Evolutionary conservation across 2,113 vertebrate genomes (phyloP), one percentile per base, ranked within the genome.

Genomic region (Hemicordylus capensis): DNA sequence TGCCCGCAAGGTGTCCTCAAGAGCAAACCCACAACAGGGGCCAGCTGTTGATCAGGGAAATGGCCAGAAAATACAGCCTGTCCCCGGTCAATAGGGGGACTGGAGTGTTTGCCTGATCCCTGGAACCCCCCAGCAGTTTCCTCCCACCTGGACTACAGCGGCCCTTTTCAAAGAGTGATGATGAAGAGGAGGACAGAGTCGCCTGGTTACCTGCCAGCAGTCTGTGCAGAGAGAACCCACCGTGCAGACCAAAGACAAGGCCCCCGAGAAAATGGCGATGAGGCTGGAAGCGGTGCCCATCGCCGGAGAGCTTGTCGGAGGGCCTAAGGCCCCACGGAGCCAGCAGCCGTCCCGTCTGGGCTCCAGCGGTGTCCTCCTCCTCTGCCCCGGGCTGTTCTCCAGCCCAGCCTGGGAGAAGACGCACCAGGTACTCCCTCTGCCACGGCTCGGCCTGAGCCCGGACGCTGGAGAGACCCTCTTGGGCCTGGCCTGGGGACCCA

Each of bases 131-230:
- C 46, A 7, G 8, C 22, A 15, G 6, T 24, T 44, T 44, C 34
- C 11, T 1, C 8, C 26, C 12, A 2, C 44, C 72, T n/a, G 26
- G 15, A n/a, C 26, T 48, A 3, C 77, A 19, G 28, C 19, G 2
- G 17, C 4, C 39, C 28, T 6, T 79, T 46, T 19, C 11, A 58
- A 56, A 19, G 48, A 22, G 51, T 17, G 22, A 34, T 46, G 1
- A 51, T 1, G 46, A 34, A 51, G 26, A 37, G 7, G 9, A 6
- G n/a, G n/a, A n/a, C n/a, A n/a, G 14, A 9, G 8, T 1, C 17
- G 26, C n/a, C 26, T 6, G 51, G 26, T 91, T 81, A 92, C 91
- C 89, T 92, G 91, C 91, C 89, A 92, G 82, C 91, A 91, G 73
- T 91, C 91, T 1, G 88, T 90, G 44, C 75, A 73, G 17, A 92